Evolutionary conservation across 2,888 invertebrate genomes (phyloP).

Genomic region (Dorcus hopei): DNA sequence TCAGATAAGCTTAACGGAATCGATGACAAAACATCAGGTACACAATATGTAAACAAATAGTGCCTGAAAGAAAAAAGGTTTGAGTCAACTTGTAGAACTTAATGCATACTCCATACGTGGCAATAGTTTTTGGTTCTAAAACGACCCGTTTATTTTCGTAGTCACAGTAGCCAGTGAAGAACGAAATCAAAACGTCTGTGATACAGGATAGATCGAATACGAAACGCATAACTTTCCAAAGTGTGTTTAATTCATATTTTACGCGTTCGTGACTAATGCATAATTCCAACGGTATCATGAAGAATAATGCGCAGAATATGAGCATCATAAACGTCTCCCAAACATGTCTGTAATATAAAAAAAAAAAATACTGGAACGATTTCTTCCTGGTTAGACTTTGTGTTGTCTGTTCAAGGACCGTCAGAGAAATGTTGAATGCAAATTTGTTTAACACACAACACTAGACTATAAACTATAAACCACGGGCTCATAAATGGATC

Average conservation of each 20-base stretch:
- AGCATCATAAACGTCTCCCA: slow-evolving; percentile 18
- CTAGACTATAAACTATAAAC: no score
- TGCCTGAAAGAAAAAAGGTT: slow-evolving; percentile 10
- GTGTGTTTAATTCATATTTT: background rate
- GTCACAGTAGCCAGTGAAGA: slow-evolving; percentile 44
- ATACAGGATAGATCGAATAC: slow-evolving; percentile 34
- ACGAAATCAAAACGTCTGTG: slow-evolving; percentile 41
- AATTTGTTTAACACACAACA: no score
- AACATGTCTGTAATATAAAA: slow-evolving; percentile 5
- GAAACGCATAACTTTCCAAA: slow-evolving; percentile 14
- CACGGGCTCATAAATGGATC: no score
- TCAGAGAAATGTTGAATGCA: background rate
- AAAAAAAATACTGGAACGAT: no score
- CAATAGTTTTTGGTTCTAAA: slow-evolving; percentile 29
- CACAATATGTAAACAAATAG: slow-evolving; percentile 9
- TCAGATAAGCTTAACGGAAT: slow-evolving; percentile 5
- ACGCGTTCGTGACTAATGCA: slow-evolving; percentile 3
- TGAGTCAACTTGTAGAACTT: no score
- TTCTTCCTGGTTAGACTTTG: no score
- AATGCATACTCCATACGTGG: slow-evolving; percentile 8
- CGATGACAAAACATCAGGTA: slow-evolving; percentile 13
- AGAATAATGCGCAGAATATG: slow-evolving; percentile 4
- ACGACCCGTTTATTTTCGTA: slow-evolving; percentile 33
- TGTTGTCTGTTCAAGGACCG: no score
- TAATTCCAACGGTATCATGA: slow-evolving; percentile 15